Evolutionary conservation across 1,140 invertebrate genomes (phyloP).

Genomic region (Pseudomyrmex cubaensis): DNA sequence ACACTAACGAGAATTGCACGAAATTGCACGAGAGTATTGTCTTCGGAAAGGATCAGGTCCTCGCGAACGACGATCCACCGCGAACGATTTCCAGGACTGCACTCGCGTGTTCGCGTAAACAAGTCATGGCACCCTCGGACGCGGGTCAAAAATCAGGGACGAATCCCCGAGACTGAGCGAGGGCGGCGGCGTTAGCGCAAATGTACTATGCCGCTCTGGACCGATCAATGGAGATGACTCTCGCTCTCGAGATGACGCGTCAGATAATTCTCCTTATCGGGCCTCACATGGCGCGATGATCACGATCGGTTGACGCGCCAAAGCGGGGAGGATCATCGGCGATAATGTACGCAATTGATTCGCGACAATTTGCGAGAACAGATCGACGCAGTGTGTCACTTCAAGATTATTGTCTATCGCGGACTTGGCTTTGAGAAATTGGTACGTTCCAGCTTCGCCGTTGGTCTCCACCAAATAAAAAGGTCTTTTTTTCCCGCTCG

Average conservation of each 20-base stretch:
- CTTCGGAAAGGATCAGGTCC: background rate
- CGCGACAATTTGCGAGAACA: background rate
- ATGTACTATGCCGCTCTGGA: conserved; percentile 55
- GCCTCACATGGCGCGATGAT: background rate
- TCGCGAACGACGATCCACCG: background rate
- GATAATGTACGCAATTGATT: background rate
- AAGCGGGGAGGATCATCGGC: background rate
- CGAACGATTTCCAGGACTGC: background rate
- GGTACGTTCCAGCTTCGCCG: too few relatives aligned
- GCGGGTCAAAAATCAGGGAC: background rate
- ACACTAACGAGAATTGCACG: background rate
- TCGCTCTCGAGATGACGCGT: conserved; percentile 44
- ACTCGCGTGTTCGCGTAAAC: conserved; percentile 11
- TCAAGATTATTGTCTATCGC: too few relatives aligned
- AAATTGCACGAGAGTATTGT: background rate
- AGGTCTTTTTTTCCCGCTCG: background rate
- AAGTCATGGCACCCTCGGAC: background rate
- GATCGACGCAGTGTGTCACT: too few relatives aligned
- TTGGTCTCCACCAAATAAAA: too few relatives aligned
- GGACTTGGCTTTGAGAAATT: too few relatives aligned
- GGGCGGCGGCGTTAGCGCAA: conserved; percentile 41
- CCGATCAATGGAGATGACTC: conserved; percentile 72
- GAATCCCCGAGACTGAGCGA: background rate
- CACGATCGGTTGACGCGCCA: too few relatives aligned
- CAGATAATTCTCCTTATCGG: conserved; percentile 30